phyloP scores from a whole-genome alignment of 2,113 vertebrate genomes.

The Erpornis zantholeuca region DNA sequence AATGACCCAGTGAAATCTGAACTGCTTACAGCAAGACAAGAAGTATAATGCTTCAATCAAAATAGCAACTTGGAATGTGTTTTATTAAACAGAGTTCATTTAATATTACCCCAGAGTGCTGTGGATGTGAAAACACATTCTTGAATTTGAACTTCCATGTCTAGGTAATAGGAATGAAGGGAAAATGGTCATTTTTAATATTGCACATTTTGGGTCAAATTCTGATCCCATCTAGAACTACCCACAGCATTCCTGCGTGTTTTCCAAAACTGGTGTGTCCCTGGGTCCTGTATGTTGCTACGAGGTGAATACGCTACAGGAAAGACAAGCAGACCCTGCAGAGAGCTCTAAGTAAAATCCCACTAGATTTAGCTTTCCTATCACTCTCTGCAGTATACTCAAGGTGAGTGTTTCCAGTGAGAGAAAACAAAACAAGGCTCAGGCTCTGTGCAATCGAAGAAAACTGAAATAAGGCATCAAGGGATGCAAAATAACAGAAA shows the following conservation, averaged over 20 bases:
- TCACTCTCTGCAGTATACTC: neutral
- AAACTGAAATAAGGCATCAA: neutral
- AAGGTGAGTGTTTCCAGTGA: neutral
- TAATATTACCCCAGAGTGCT: conserved; percentile 23
- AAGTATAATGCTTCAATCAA: conserved; percentile 8
- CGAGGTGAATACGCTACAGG: neutral
- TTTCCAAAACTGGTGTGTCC: neutral
- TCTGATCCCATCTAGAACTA: neutral
- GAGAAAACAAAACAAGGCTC: neutral
- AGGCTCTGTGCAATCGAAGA: rapidly evolving
- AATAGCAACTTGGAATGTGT: conserved; percentile 46
- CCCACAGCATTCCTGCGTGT: neutral
- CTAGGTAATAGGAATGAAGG: neutral
- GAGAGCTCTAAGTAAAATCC: neutral
- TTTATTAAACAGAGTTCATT: conserved; percentile 36
- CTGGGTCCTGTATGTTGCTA: neutral
- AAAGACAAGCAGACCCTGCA: neutral
- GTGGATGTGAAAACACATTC: conserved; percentile 6
- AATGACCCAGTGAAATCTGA: conserved; percentile 16
- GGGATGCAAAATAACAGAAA: neutral
- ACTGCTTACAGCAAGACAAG: neutral
- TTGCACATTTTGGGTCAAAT: neutral
- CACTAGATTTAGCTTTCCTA: neutral
- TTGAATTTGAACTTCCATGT: neutral
- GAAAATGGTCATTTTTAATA: neutral